These are phyloP conservation scores for Pygoscelis antarcticus DNA, from an alignment of 2,113 vertebrate genomes.

Conservation along the genomic window DNA sequence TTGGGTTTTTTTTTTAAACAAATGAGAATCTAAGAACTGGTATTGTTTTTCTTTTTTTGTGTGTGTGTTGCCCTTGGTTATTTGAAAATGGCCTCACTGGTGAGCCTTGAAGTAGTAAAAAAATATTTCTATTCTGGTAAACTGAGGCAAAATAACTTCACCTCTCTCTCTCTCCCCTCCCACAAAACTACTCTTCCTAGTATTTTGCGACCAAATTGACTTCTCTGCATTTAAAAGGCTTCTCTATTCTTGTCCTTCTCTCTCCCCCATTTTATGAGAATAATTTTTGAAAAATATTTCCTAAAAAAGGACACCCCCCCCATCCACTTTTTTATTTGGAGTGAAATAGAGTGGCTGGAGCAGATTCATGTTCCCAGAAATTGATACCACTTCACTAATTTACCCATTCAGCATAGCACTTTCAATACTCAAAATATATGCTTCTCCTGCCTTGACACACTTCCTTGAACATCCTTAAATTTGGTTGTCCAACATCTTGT, in stretches of 20 bases:
- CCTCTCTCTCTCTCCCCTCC: no score
- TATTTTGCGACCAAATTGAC: neutral
- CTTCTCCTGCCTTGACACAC: neutral
- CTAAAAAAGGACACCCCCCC: fast-evolving
- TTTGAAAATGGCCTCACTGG: neutral
- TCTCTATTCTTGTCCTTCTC: neutral
- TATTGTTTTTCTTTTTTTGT: neutral
- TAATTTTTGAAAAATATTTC: neutral
- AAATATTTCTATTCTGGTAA: neutral
- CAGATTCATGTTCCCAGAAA: neutral
- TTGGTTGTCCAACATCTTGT: neutral
- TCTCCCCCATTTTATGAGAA: neutral
- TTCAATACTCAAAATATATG: neutral
- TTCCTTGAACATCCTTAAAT: neutral
- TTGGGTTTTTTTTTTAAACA: neutral
- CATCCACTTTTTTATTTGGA: neutral
- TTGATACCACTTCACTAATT: neutral
- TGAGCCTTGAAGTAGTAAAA: neutral
- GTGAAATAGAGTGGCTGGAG: neutral
- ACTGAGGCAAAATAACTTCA: neutral
- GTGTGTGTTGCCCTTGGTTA: neutral
- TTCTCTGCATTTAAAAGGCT: neutral
- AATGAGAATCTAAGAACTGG: neutral
- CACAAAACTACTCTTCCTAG: neutral
- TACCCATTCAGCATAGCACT: neutral